Conservation (phyloP, 1,140 invertebrate species). For the Drosophila truncata region DNA sequence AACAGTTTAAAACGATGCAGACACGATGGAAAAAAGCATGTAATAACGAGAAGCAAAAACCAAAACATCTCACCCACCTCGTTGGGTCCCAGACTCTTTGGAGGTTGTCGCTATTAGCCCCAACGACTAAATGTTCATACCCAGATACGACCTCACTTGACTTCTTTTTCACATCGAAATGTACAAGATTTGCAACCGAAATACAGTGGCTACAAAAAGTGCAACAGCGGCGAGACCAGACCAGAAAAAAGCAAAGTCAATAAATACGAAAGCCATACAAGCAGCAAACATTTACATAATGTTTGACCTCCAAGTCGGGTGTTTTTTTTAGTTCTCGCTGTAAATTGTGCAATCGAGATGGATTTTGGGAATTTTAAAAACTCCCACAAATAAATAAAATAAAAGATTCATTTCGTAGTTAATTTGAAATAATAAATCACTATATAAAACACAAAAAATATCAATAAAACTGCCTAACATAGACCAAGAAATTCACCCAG, state of each 20-base stretch:
- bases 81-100: constrained; percentile 35
- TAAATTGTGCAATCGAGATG: constrained; percentile 53
- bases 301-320: constrained; percentile 15
- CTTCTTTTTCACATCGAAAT: constrained; percentile 79
- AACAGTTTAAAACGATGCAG: constrained; percentile 72
- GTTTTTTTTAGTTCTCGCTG: constrained; percentile 16
- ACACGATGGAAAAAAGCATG: constrained; percentile 52
- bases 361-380: constrained; percentile 9
- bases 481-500: not conserved
- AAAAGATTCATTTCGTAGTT: not conserved
- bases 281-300: constrained; percentile 58
- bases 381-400: not conserved
- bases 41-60: constrained; percentile 30
- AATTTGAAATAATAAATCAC: not conserved
- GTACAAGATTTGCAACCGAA: constrained; percentile 39
- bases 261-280: constrained; percentile 61
- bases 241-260: constrained; percentile 42
- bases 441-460: not conserved
- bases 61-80: constrained; percentile 53
- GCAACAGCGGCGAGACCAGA: constrained; percentile 21
- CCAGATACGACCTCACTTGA: constrained; percentile 78
- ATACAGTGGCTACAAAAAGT: constrained; percentile 15
- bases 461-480: not conserved
- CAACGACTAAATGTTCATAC: constrained; percentile 69
- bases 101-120: constrained; percentile 76